Conservation (phyloP, 2,113 vertebrate species). For the Emydura subglobosa region DNA sequence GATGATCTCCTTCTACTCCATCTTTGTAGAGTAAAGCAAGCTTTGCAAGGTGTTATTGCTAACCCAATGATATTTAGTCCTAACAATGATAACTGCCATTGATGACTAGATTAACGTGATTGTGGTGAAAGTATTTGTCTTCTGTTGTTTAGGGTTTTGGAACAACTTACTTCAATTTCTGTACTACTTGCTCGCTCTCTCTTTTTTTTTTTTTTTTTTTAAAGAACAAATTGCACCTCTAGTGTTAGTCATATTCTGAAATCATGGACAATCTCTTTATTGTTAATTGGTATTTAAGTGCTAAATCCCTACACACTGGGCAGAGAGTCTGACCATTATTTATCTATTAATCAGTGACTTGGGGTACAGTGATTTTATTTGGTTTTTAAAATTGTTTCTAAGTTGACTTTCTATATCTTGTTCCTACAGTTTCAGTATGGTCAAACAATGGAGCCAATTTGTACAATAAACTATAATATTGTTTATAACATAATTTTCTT, state of each 20-base stretch:
- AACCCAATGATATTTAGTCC: not conserved
- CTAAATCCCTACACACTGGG: conserved; percentile 40
- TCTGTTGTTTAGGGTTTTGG: conserved; percentile 3
- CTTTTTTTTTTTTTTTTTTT: not conserved
- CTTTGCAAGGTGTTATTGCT: not conserved
- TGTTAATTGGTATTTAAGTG: conserved; percentile 64
- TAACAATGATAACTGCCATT: not conserved
- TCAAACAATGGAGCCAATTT: not conserved
- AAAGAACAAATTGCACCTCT: conserved; percentile 21
- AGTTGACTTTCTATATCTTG: not conserved
- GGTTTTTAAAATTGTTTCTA: not conserved
- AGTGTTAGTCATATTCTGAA: conserved; percentile 42
- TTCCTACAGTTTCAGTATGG: not conserved
- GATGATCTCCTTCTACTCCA: not conserved
- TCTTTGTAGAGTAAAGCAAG: not conserved
- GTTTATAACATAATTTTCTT: not conserved
- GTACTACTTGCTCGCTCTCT: not conserved
- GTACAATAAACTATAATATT: not conserved
- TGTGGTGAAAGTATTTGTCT: conserved; percentile 5
- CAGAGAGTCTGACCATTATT: conserved; percentile 43
- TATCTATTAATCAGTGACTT: conserved; percentile 50
- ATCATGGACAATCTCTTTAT: conserved; percentile 47
- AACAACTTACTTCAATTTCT: not conserved
- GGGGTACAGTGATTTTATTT: conserved; percentile 16
- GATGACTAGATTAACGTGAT: not conserved